Evolutionary conservation across 2,888 invertebrate genomes (phyloP).

Genomic region (Branchipolynoe longqiensis): DNA sequence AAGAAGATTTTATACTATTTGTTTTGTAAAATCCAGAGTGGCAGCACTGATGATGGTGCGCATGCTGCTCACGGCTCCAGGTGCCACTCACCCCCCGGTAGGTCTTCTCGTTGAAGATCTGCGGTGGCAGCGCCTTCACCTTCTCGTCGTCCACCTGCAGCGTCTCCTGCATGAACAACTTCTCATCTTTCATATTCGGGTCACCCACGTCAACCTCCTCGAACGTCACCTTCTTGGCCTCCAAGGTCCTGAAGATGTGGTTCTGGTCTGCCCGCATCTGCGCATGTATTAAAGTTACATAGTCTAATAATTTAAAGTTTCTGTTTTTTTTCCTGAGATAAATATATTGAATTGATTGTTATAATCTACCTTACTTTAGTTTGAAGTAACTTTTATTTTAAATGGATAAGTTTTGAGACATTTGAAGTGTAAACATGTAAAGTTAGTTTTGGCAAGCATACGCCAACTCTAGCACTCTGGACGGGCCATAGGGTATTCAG

Average conservation of each 20-base stretch:
- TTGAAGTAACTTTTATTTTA: no score
- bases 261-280: conserved; percentile 98
- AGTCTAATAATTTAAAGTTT: no score
- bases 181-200: conserved; percentile 92
- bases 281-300: no score
- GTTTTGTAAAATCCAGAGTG: neutral
- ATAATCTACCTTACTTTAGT: no score
- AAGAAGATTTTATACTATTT: neutral
- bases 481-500: no score
- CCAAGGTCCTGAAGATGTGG: conserved; percentile 94
- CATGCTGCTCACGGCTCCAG: no score
- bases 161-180: conserved; percentile 95
- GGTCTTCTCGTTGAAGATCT: conserved; percentile 92
- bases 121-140: conserved; percentile 87
- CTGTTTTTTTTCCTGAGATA: no score
- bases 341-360: no score
- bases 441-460: no score
- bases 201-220: conserved; percentile 96
- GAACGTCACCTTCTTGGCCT: conserved; percentile 93
- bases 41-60: neutral
- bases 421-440: no score
- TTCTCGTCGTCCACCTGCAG: conserved; percentile 77
- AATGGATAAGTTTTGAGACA: no score
- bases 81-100: conserved; percentile 93
- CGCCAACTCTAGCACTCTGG: no score